Evolutionary conservation across 2,888 invertebrate genomes (phyloP).

Genomic region (Cantharis nigra): DNA sequence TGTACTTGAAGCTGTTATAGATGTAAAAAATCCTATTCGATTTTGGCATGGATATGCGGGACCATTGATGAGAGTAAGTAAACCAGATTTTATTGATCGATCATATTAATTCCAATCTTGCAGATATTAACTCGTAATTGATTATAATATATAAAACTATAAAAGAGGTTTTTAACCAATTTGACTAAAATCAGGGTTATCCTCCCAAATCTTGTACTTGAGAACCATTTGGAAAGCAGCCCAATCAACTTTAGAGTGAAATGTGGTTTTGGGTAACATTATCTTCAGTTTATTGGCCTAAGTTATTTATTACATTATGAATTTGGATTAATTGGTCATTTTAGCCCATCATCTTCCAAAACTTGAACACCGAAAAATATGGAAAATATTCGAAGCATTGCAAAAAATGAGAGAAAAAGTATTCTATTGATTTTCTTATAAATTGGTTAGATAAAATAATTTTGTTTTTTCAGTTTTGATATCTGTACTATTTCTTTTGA

Average conservation of each 20-base stretch:
- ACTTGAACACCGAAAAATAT: slow-evolving; percentile 60
- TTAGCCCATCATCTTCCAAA: slow-evolving; percentile 65
- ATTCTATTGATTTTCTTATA: slow-evolving; percentile 59
- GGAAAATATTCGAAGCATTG: slow-evolving; percentile 58
- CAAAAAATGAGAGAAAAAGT: slow-evolving; percentile 54
- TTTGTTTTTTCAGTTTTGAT: not conserved
- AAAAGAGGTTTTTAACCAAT: no score
- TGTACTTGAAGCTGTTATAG: no score
- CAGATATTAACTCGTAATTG: no score
- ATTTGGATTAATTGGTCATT: slow-evolving; percentile 29
- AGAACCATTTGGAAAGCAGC: no score
- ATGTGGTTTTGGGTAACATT: slow-evolving; percentile 68
- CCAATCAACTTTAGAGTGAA: slow-evolving; percentile 52
- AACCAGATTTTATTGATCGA: no score
- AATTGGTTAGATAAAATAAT: slow-evolving; percentile 54
- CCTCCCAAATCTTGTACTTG: no score
- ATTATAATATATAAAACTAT: no score
- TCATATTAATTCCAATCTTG: no score
- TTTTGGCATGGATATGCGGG: no score
- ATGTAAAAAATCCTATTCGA: no score
- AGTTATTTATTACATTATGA: slow-evolving; percentile 45
- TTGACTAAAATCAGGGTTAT: no score
- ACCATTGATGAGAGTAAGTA: no score
- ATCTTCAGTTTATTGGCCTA: slow-evolving; percentile 69
- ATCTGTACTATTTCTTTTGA: not conserved